These are phyloP conservation scores for Caenorhabditis sp. DNA, from an alignment of 2,888 invertebrate genomes.

Conservation along the genomic window DNA sequence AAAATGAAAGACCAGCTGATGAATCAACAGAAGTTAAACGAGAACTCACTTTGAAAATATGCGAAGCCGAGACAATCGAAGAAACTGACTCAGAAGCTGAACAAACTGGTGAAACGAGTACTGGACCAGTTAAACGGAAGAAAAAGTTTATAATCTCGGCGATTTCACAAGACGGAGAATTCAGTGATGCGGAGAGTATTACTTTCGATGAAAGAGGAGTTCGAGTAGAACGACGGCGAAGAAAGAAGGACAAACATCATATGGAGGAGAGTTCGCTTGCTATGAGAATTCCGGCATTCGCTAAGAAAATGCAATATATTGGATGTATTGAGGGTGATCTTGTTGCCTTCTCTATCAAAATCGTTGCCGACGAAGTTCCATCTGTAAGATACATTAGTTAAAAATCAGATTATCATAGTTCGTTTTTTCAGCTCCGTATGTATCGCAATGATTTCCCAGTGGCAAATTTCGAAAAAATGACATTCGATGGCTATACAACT, in stretches of 20 bases:
- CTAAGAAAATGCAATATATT: constrained; percentile 44
- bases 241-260: constrained; percentile 11
- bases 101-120: constrained; percentile 12
- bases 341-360: constrained; percentile 30
- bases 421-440: constrained; percentile 28
- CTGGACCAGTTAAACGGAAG: constrained; percentile 21
- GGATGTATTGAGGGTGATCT: constrained; percentile 43
- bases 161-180: constrained; percentile 41
- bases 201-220: constrained; percentile 39
- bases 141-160: constrained; percentile 41
- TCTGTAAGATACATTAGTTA: constrained; percentile 13
- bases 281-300: constrained; percentile 35
- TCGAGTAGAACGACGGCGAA: constrained; percentile 20
- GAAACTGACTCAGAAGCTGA: constrained; percentile 22
- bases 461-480: constrained; percentile 40
- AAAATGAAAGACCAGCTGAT: constrained; percentile 8
- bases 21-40: constrained; percentile 6
- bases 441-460: constrained; percentile 41
- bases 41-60: constrained; percentile 29
- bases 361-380: constrained; percentile 33
- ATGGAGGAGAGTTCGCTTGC: constrained; percentile 17
- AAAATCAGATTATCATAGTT: constrained; percentile 3
- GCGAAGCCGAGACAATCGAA: constrained; percentile 30
- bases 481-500: constrained; percentile 34
- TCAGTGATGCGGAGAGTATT: constrained; percentile 41